Conservation (phyloP, 2,797 vertebrate genomes). For the Vultur gryphus region DNA sequence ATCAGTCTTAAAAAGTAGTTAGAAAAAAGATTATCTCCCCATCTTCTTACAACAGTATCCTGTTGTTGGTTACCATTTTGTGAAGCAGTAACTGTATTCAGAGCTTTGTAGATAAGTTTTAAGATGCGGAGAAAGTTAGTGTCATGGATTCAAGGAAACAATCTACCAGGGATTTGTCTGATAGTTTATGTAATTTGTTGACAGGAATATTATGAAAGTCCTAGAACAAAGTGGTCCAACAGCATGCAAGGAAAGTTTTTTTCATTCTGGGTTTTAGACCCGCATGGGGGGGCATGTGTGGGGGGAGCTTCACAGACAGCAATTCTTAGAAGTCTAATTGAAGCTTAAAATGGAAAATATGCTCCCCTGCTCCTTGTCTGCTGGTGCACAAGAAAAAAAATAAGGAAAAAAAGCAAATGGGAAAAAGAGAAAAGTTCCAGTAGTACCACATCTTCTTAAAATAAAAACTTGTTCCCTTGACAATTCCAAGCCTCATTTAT, state of each 20-base stretch:
- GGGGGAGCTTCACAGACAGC: neutral
- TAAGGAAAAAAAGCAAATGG: neutral
- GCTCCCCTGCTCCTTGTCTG: neutral
- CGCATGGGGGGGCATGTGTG: accelerated
- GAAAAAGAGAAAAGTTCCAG: neutral
- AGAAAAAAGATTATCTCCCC: neutral
- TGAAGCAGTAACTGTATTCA: neutral
- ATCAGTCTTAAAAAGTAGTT: neutral
- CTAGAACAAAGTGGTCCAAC: neutral
- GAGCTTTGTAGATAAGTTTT: neutral
- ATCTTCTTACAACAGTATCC: neutral
- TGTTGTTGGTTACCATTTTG: neutral
- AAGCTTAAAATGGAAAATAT: neutral
- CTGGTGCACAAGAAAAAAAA: neutral
- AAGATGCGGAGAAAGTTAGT: neutral
- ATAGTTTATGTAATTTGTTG: neutral
- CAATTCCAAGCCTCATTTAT: neutral
- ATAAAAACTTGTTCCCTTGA: neutral
- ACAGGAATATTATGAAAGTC: neutral
- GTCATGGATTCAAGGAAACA: neutral
- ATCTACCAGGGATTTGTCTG: neutral
- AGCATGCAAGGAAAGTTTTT: neutral
- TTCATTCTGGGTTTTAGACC: neutral
- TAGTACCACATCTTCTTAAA: neutral
- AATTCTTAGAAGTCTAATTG: neutral